Conservation (phyloP, 1,140 invertebrate genomes). For the Trichonephila inaurata region DNA sequence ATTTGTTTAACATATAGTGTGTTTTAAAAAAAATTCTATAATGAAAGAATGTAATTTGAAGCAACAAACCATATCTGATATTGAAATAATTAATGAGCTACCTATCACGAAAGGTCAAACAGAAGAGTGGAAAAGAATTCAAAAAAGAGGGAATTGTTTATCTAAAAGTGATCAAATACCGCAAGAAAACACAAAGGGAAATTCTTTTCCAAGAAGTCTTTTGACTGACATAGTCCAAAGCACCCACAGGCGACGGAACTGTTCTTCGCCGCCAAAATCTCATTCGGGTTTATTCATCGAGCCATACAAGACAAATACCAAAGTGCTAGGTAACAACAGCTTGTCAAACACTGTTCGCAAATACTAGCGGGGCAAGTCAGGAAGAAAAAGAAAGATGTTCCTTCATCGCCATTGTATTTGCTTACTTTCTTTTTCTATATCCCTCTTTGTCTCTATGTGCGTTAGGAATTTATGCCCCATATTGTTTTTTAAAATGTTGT, state of each 20-base stretch:
- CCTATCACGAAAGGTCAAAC: no score
- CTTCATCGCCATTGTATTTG: neutral
- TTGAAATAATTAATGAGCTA: no score
- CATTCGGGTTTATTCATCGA: constrained; percentile 42
- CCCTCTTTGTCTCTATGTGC: neutral
- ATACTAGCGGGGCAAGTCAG: neutral
- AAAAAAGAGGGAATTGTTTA: constrained; percentile 1
- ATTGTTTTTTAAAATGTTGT: no score
- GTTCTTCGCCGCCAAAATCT: constrained; percentile 11
- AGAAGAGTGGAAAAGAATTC: neutral
- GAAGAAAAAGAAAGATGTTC: neutral
- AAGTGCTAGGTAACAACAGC: constrained; percentile 36
- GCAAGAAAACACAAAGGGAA: neutral
- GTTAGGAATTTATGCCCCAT: no score
- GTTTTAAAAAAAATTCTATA: no score
- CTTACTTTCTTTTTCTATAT: neutral
- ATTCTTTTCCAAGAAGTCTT: neutral
- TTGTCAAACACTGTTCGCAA: constrained; percentile 54
- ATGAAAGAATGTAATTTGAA: no score
- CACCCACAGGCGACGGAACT: neutral
- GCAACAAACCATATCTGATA: no score
- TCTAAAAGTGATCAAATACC: constrained; percentile 6
- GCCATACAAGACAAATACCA: constrained; percentile 46
- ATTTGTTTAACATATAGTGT: no score
- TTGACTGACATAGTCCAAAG: neutral